Evolutionary conservation across 2,797 vertebrate species (phyloP).

Genomic region (Anniella stebbinsi): DNA sequence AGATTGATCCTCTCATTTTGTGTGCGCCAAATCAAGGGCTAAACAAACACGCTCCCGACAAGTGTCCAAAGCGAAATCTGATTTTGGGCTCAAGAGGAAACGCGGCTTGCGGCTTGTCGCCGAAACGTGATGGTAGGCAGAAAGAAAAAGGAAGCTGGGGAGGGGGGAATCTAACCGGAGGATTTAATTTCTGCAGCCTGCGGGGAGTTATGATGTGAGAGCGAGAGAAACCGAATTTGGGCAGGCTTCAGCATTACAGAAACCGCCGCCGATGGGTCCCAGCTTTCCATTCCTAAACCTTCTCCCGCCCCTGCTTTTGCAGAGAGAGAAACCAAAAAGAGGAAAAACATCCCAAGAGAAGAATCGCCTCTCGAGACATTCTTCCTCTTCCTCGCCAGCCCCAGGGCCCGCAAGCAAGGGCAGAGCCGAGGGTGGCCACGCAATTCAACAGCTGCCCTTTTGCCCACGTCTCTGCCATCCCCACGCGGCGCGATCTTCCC

Average conservation of each 20-base stretch:
- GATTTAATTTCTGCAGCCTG: too few species aligned
- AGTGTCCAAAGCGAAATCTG: not conserved
- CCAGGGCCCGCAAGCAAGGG: not conserved
- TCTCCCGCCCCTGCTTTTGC: too few species aligned
- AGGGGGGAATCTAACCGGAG: too few species aligned
- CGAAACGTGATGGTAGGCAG: not conserved
- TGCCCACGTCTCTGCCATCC: too few species aligned
- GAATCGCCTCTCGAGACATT: not conserved
- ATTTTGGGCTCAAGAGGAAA: not conserved
- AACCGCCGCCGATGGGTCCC: not conserved
- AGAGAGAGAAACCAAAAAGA: not conserved
- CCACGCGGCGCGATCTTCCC: not conserved
- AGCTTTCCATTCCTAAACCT: not conserved
- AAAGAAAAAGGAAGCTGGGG: not conserved
- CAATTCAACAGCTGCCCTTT: not conserved
- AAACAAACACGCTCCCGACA: not conserved
- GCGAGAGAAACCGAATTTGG: not conserved
- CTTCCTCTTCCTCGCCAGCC: not conserved
- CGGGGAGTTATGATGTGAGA: not conserved
- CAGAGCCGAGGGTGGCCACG: not conserved
- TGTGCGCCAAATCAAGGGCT: not conserved
- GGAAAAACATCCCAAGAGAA: not conserved
- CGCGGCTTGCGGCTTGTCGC: not conserved
- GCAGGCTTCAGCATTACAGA: not conserved
- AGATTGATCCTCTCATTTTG: not conserved